Percentiles rank a stretch among this genome's conserved stretches.
phyloP scores from a whole-genome alignment of 64 coral and sea anemone genomes.

The Stichodactyla mertensii region DNA sequence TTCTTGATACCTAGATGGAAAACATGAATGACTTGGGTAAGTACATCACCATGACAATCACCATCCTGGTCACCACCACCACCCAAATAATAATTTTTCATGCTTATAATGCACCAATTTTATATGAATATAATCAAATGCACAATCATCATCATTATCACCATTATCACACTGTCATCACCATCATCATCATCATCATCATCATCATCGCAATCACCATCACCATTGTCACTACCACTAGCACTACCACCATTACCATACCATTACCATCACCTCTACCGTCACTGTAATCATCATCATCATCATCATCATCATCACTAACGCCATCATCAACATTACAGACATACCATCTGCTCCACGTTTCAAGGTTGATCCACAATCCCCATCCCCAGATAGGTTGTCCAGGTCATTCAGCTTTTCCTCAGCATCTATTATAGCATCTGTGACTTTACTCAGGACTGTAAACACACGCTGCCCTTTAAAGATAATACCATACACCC shows the following conservation, averaged over 20 bases:
- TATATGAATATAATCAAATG: too few relatives aligned
- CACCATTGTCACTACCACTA: too few relatives aligned
- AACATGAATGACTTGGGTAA: background rate
- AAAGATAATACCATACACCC: background rate
- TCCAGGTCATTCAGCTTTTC: constrained; percentile 77
- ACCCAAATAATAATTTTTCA: background rate
- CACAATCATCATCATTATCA: too few relatives aligned
- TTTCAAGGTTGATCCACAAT: constrained; percentile 82
- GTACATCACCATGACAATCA: background rate
- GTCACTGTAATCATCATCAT: background rate
- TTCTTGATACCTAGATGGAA: constrained; percentile 52
- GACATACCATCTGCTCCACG: constrained; percentile 70
- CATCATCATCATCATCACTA: background rate
- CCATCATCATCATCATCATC: too few relatives aligned
- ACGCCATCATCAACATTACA: background rate
- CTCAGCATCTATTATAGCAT: constrained; percentile 48
- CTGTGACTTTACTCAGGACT: constrained; percentile 32
- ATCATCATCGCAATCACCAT: too few relatives aligned
- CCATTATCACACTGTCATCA: too few relatives aligned
- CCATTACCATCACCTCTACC: too few relatives aligned
- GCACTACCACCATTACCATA: too few relatives aligned
- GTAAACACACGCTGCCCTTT: constrained; percentile 49
- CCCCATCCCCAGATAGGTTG: constrained; percentile 81
- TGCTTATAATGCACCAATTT: too few relatives aligned
- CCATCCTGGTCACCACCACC: too few relatives aligned